These are phyloP conservation scores for Sphenopsis melanotis DNA, from an alignment of 2,797 vertebrate genomes.

Conservation along the genomic window DNA sequence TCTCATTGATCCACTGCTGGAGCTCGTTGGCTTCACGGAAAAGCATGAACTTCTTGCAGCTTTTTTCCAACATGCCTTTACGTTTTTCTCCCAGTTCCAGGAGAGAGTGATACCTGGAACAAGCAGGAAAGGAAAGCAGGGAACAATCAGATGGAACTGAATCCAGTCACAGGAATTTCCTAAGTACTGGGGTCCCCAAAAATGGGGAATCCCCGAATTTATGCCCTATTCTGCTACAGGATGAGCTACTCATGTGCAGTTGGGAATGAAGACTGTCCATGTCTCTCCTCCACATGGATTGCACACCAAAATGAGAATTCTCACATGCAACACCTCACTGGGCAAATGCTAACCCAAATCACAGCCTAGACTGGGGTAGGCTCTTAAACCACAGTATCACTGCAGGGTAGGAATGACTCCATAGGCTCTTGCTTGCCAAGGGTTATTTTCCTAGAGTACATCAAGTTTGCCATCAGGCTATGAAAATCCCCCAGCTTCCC, in stretches of 20 bases:
- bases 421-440: not conserved
- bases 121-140: not conserved
- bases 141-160: not conserved
- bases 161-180: not conserved
- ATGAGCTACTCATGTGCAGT: not conserved
- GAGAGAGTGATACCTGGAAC: slow-evolving; percentile 87
- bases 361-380: not conserved
- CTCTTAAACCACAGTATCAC: not conserved
- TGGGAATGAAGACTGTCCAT: not conserved
- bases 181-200: not conserved
- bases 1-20: slow-evolving; percentile 98
- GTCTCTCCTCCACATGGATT: not conserved
- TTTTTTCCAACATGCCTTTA: slow-evolving; percentile 98
- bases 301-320: not conserved
- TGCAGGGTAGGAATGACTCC: not conserved
- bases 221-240: not conserved
- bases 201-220: not conserved
- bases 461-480: not conserved
- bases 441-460: not conserved
- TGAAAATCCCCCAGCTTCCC: not conserved
- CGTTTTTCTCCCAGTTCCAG: slow-evolving; percentile 93
- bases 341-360: not conserved
- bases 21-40: slow-evolving; percentile 97
- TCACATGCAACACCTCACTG: not conserved
- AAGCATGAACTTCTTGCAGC: slow-evolving; percentile 98